A percentile compares a stretch with the other conserved stretches of the same genome.
Conservation (phyloP, 2,888 invertebrate species). For the Catonia carolina region DNA sequence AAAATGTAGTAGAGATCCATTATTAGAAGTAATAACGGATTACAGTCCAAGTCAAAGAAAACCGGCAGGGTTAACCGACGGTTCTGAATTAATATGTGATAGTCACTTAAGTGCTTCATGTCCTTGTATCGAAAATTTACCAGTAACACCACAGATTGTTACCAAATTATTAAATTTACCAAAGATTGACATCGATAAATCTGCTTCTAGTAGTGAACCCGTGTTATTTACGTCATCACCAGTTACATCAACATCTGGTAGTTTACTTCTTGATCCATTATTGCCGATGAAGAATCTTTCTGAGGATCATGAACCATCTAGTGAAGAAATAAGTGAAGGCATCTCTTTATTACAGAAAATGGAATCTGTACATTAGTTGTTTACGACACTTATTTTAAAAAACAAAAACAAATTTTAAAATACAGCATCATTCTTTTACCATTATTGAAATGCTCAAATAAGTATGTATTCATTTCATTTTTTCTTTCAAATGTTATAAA, state of each 20-base stretch:
- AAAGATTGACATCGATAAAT: slow-evolving; percentile 14
- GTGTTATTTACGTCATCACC: slow-evolving; percentile 22
- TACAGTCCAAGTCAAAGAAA: slow-evolving; percentile 43
- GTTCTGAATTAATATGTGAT: slow-evolving; percentile 30
- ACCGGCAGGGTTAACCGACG: slow-evolving; percentile 26
- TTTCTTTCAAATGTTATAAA: too few species aligned
- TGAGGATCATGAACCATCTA: slow-evolving; percentile 1
- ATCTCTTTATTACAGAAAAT: slow-evolving; percentile 4
- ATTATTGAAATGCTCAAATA: too few species aligned
- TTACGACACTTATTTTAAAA: too few species aligned
- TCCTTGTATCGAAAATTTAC: slow-evolving; percentile 59
- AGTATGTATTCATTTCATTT: too few species aligned
- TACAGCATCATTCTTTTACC: too few species aligned
- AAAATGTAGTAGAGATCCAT: slow-evolving; percentile 31
- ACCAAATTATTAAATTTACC: slow-evolving; percentile 1
- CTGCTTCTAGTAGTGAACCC: slow-evolving; percentile 28
- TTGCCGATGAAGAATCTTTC: neutral
- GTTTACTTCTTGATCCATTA: slow-evolving; percentile 15
- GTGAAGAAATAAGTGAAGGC: slow-evolving; percentile 4
- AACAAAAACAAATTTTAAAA: too few species aligned
- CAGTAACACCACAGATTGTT: neutral
- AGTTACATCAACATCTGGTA: slow-evolving; percentile 25
- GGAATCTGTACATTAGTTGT: too few species aligned
- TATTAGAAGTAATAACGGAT: slow-evolving; percentile 52
- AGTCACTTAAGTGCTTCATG: slow-evolving; percentile 54